A percentile compares a stretch with the other conserved stretches of the same genome.
phyloP scores from a whole-genome alignment of 2,888 invertebrate genomes.

The Drosophila ustulata region DNA sequence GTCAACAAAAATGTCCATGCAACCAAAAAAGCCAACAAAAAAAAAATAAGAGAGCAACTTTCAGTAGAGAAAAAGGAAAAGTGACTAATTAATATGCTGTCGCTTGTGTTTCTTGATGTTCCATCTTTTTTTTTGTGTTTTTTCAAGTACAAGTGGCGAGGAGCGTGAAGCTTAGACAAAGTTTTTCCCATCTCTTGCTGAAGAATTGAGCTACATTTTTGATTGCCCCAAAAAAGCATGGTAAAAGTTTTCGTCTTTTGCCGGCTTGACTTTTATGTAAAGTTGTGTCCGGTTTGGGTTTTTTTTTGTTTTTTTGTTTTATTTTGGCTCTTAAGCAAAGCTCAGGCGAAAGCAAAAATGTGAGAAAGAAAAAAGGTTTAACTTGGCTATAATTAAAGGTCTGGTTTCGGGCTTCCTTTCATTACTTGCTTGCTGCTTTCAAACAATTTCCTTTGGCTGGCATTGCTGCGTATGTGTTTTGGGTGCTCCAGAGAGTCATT shows the following conservation, averaged over 20 bases:
- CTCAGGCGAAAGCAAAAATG: slow-evolving; percentile 15
- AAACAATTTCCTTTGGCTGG: slow-evolving; percentile 22
- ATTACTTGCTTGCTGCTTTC: slow-evolving; percentile 48
- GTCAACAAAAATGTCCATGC: slow-evolving; percentile 23
- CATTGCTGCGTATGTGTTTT: slow-evolving; percentile 56
- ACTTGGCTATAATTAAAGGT: slow-evolving; percentile 72
- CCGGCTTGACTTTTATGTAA: slow-evolving; percentile 36
- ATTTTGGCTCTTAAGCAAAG: slow-evolving; percentile 28
- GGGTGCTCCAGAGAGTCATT: slow-evolving; percentile 73
- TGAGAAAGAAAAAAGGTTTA: slow-evolving; percentile 48
- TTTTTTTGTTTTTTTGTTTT: not conserved
- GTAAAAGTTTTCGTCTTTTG: slow-evolving; percentile 44
- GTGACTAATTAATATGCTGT: slow-evolving; percentile 67
- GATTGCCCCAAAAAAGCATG: slow-evolving; percentile 62
- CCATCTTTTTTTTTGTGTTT: slow-evolving; percentile 5
- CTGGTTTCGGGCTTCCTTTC: slow-evolving; percentile 27
- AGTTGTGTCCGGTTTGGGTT: slow-evolving; percentile 17
- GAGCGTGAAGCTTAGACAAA: slow-evolving; percentile 35
- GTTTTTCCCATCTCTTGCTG: slow-evolving; percentile 32
- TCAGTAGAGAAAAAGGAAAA: slow-evolving; percentile 17
- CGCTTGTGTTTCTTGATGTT: slow-evolving; percentile 33
- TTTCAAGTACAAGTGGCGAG: slow-evolving; percentile 10
- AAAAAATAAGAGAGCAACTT: slow-evolving; percentile 5
- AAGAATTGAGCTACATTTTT: slow-evolving; percentile 55
- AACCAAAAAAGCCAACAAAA: slow-evolving; percentile 7